Evolutionary conservation across 2,113 vertebrate genomes (phyloP), one percentile per base, ranked within the genome.

Genomic region (Meleagris gallopavo): DNA sequence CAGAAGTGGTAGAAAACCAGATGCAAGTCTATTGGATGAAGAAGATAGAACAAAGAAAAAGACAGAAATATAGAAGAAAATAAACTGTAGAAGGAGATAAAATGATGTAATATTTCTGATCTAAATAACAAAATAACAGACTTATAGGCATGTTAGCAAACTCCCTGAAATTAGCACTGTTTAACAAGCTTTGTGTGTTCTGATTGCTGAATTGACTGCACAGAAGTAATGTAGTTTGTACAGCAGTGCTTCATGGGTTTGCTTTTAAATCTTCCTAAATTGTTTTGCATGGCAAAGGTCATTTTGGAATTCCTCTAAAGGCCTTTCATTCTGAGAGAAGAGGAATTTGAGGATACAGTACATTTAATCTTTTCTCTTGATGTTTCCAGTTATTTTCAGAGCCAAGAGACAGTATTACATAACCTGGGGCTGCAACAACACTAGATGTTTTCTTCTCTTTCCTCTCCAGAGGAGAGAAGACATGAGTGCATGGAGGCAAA

Each of bases 321-420:
- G 38, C 30, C 61, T 94, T 94, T 79, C 13, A 5, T 72, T 93
- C 40, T 22, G 29, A 85, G 71, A 92, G 55, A 58, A 83, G 40
- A 83, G 52, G 66, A 95, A 60, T 79, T 50, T 76, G 87, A 95
- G 66, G 30, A 57, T 81, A 54, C 41, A 57, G 20, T 61, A 43
- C 45, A 46, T 83, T 92, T 90, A 87, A 61, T 94, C 91, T 91
- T 73, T 92, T 65, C 58, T 73, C 65, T 87, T 69, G 24, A 75
- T 66, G 38, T 78, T 94, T 94, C 55, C 45, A 78, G 87, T 81
- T 94, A 65, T 79, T 95, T 96, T 94, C 83, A 85, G 88, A 93
- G 54, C 34, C 89, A 64, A 82, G 75, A 84, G 81, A 65, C 58
- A 89, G 64, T 19, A 58, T 89, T 83, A 61, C 32, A 45, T 93